phyloP scores from a whole-genome alignment of 1,140 invertebrate genomes.

The Heterodera carotae region DNA sequence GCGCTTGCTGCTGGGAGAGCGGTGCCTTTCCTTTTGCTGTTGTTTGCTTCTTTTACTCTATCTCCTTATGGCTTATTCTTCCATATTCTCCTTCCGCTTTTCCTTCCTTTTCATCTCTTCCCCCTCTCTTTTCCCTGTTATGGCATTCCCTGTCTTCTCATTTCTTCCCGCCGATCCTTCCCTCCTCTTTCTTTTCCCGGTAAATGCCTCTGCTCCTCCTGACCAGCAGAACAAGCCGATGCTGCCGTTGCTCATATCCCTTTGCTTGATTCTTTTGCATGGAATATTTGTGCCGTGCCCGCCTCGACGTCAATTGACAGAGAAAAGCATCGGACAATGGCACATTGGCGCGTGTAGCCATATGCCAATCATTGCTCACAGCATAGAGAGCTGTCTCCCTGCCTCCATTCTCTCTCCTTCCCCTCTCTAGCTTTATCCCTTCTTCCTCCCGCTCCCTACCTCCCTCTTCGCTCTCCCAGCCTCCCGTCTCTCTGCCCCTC shows the following conservation, averaged over 20 bases:
- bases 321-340: too few species aligned
- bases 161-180: neutral
- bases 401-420: too few species aligned
- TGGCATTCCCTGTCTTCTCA: neutral
- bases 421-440: too few species aligned
- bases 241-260: neutral
- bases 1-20: neutral
- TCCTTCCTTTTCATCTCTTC: neutral
- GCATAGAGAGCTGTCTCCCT: too few species aligned
- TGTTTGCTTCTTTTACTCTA: neutral
- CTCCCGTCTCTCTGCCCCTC: too few species aligned
- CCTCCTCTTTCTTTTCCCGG: neutral
- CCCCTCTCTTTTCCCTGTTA: neutral
- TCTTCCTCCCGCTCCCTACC: too few species aligned
- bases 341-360: too few species aligned
- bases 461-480: too few species aligned
- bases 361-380: too few species aligned
- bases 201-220: neutral
- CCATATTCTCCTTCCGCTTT: neutral
- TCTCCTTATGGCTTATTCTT: constrained; percentile 7
- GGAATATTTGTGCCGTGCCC: too few species aligned
- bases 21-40: neutral
- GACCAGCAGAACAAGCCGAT: too few species aligned
- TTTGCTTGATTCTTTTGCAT: neutral
- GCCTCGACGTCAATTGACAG: too few species aligned